These are phyloP conservation scores for Danionella cerebrum DNA, from an alignment of 2,113 vertebrate species.

Conservation along the genomic window DNA sequence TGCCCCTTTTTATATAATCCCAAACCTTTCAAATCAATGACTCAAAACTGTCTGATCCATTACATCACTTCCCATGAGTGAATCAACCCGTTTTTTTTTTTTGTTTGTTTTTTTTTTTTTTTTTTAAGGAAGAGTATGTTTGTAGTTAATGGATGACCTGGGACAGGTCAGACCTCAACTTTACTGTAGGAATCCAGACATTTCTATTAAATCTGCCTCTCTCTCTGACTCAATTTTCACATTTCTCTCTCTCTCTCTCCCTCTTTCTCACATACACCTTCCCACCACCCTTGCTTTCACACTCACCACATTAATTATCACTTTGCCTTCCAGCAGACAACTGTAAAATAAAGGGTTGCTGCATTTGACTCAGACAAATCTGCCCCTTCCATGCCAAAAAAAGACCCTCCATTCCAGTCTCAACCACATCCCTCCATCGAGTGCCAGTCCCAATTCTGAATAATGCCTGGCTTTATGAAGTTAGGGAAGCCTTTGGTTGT, in stretches of 20 bases:
- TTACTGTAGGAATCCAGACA: not conserved
- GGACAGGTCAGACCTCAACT: not conserved
- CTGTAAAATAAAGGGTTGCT: constrained; percentile 35
- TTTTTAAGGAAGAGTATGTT: too few relatives aligned
- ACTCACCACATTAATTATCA: constrained; percentile 31
- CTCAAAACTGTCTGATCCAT: too few relatives aligned
- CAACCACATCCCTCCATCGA: constrained; percentile 46
- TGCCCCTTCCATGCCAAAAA: constrained; percentile 24
- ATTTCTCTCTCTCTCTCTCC: not conserved
- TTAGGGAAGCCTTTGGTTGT: constrained; percentile 40
- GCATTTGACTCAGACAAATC: constrained; percentile 30
- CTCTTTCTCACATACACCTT: not conserved
- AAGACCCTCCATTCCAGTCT: constrained; percentile 31
- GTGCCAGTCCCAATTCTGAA: constrained; percentile 34
- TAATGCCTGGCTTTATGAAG: too few relatives aligned
- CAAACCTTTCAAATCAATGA: too few relatives aligned
- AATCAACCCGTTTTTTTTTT: too few relatives aligned
- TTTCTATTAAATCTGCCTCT: not conserved
- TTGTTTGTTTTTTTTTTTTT: too few relatives aligned
- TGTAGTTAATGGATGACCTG: not conserved
- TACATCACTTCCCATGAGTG: too few relatives aligned
- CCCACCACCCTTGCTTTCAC: constrained; percentile 12
- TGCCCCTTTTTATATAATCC: too few relatives aligned
- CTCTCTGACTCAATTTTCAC: not conserved
- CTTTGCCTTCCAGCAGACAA: constrained; percentile 33